Percentiles rank a stretch among this genome's conserved stretches.
Evolutionary conservation across 2,113 vertebrate species (phyloP).

Genomic region (Rhinichthys klamathensis): DNA sequence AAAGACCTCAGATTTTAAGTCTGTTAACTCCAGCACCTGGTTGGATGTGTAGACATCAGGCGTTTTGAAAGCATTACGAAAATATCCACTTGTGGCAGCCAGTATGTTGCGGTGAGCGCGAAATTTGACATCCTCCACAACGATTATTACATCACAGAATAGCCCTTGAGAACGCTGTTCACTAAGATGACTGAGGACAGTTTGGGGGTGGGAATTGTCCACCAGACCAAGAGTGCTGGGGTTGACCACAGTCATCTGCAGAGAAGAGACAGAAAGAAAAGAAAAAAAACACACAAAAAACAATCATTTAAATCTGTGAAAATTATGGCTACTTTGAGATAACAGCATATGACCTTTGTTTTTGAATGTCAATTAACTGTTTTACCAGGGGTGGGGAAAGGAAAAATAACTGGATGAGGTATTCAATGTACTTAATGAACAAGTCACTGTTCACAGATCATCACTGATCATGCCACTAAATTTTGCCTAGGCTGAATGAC

Average conservation of each 20-base stretch:
- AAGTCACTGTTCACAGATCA: not conserved
- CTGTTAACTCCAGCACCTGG: conserved; percentile 92
- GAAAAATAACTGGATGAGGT: not conserved
- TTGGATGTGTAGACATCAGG: conserved; percentile 84
- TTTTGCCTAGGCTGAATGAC: too few relatives aligned
- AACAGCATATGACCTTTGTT: not conserved
- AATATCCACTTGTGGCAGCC: conserved; percentile 95
- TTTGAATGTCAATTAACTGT: not conserved
- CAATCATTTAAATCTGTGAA: not conserved
- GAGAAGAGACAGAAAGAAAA: conserved; percentile 48
- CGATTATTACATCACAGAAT: conserved; percentile 95
- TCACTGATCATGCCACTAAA: too few relatives aligned
- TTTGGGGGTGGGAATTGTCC: conserved; percentile 88
- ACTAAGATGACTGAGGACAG: conserved; percentile 89
- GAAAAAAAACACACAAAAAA: not conserved
- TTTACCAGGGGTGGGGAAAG: not conserved
- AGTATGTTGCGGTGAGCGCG: conserved; percentile 95
- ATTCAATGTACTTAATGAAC: not conserved
- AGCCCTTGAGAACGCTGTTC: conserved; percentile 94
- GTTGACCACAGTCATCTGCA: conserved; percentile 91
- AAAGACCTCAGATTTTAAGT: conserved; percentile 96
- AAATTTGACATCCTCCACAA: conserved; percentile 98
- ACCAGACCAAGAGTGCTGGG: conserved; percentile 84
- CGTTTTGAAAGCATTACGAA: conserved; percentile 88
- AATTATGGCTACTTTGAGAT: not conserved